Evolutionary conservation across 2,888 invertebrate species (phyloP), one percentile per base, ranked within the genome.

Genomic region (Zootermopsis nevadensis): DNA sequence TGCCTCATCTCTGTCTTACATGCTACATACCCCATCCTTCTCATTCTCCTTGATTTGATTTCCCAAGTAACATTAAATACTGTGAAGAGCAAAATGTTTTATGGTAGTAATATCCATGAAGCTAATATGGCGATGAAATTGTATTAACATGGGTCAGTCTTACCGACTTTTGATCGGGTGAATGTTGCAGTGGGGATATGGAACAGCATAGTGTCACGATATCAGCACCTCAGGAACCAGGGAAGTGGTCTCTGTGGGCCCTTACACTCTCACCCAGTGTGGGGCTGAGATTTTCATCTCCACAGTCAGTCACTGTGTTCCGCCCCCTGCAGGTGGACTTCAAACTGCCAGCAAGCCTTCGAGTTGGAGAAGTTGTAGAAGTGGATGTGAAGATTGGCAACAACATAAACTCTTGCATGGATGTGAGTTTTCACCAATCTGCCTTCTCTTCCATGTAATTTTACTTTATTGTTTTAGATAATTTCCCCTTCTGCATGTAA

Each of bases 361-460:
- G 92, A 86, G 93, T 93, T 19, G 92, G 93, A 0, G 94, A 94
- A 87, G 92, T 93, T 0, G 91, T 93, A 0, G 93, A 94, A 87
- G 92, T 93, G n/a, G 93, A 93, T 86, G 93, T 94, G 85, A 93
- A 93, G 88, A 93, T 94, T 83, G 93, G 92, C 0, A 94, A 93
- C 87, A 93, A 93, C 85, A 92, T 93, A 86, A 93, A 93, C 87
- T 92, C 93, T 84, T 94, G 94, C 88, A 93, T 94, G 91, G 94
- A 94, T 87, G 94, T 94, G 88, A 93, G 93, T 93, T 87, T 80
- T 35, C 2, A 27, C 12, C 19, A 19, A 48, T 48, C 12, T 38
- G 19, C 48, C 48, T 48, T 19, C 19, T 19, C 19, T 19, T 48
- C 19, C 48, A 19, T 19, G 19, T 48, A 48, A 42, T 12, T 48